Evolutionary conservation across 2,797 vertebrate genomes (phyloP).

Genomic region (Trachops cirrhosus): DNA sequence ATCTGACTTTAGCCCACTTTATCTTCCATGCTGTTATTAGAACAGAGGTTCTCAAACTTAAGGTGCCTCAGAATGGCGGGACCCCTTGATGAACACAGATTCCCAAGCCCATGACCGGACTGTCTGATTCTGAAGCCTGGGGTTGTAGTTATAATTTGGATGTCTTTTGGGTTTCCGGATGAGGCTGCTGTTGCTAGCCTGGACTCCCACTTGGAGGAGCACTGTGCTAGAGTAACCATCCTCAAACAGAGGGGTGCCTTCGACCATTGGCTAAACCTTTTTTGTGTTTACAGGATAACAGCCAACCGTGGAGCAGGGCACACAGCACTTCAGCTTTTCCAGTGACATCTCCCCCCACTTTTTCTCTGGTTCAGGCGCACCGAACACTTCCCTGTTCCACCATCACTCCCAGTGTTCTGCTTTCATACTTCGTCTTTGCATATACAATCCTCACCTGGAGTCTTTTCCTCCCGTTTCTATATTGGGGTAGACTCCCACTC

Average conservation of each 20-base stretch:
- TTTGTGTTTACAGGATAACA: not conserved
- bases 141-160: not conserved
- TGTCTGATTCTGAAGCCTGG: not conserved
- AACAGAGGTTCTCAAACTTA: not conserved
- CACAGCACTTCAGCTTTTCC: not conserved
- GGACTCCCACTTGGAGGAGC: not conserved
- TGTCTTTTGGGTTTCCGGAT: not conserved
- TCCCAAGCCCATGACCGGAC: not conserved
- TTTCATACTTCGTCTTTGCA: not conserved
- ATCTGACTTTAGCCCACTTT: not conserved
- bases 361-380: not conserved
- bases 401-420: not conserved
- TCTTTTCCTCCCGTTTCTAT: constrained; percentile 20
- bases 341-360: not conserved
- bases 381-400: no score
- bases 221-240: fast-evolving
- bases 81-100: not conserved
- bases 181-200: not conserved
- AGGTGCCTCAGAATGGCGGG: not conserved
- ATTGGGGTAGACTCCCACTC: constrained; percentile 42
- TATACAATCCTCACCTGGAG: not conserved
- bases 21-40: not conserved
- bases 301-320: fast-evolving
- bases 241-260: not conserved
- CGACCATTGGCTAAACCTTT: not conserved